Conservation (phyloP, 53 echinoderm and acorn worm species). For the Astropecten irregularis region DNA sequence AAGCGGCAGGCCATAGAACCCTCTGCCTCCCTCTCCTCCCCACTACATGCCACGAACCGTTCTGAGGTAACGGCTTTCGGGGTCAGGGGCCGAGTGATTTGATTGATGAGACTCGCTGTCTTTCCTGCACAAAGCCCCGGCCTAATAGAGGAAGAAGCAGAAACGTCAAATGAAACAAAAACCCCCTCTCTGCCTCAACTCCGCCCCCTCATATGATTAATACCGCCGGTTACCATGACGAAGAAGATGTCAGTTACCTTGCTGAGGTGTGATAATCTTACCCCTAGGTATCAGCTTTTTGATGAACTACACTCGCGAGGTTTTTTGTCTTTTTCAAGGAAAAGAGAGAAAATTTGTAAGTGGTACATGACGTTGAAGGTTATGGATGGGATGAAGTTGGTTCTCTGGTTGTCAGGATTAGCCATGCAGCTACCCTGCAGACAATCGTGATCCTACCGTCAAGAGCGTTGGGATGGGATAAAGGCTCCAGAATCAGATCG, state of each 20-base stretch:
- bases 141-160: too few species aligned
- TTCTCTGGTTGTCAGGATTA: background rate
- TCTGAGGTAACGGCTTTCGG: background rate
- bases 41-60: too few species aligned
- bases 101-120: too few species aligned
- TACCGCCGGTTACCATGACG: too few species aligned
- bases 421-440: background rate
- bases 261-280: slow-evolving; percentile 28
- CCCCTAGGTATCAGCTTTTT: background rate
- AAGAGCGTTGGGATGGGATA: background rate
- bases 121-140: too few species aligned
- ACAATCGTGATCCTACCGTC: slow-evolving; percentile 1
- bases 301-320: background rate
- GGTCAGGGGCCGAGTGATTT: slow-evolving; percentile 5
- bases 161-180: too few species aligned
- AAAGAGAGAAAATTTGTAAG: background rate
- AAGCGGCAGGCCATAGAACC: too few species aligned
- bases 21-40: too few species aligned
- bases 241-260: slow-evolving; percentile 17
- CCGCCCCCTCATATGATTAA: too few species aligned
- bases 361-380: background rate
- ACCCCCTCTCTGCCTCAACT: too few species aligned
- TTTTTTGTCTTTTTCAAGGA: background rate
- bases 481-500: too few species aligned
- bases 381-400: background rate